Evolutionary conservation across 2,113 vertebrate genomes (phyloP).

Genomic region (Rhinolophus ferrumequinum): DNA sequence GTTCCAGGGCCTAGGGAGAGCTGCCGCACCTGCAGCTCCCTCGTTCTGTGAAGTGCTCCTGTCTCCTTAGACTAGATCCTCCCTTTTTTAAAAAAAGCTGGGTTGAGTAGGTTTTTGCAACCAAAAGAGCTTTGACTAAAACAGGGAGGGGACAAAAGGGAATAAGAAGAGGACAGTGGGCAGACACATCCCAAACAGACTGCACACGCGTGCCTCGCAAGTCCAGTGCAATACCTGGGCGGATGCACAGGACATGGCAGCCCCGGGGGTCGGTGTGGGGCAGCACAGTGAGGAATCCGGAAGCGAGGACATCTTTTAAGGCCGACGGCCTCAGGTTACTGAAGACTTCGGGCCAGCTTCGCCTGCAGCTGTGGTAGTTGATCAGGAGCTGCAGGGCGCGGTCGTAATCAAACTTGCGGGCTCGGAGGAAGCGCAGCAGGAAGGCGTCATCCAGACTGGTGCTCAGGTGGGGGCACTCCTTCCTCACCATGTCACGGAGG

Average conservation of each 20-base stretch:
- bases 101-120: neutral
- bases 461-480: constrained; percentile 93
- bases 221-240: constrained; percentile 88
- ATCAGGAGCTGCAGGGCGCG: constrained; percentile 95
- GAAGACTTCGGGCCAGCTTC: constrained; percentile 97
- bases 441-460: constrained; percentile 95
- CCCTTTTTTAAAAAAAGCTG: neutral
- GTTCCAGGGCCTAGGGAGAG: neutral
- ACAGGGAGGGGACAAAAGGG: neutral
- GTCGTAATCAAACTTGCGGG: constrained; percentile 98
- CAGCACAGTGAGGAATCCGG: constrained; percentile 96
- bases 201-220: fast-evolving
- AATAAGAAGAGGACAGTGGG: neutral
- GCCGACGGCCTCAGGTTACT: constrained; percentile 93
- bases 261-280: constrained; percentile 92
- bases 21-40: too few species aligned
- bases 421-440: constrained; percentile 96
- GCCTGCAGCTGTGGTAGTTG: constrained; percentile 95
- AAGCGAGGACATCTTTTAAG: constrained; percentile 93
- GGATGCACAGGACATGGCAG: constrained; percentile 94
- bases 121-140: neutral
- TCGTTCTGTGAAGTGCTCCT: neutral
- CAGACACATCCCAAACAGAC: neutral
- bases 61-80: neutral
- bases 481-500: constrained; percentile 96